A percentile compares a stretch with the other conserved stretches of the same genome.
These are phyloP conservation scores for Whitmania pigra DNA, from an alignment of 1,140 invertebrate species.

Conservation along the genomic window DNA sequence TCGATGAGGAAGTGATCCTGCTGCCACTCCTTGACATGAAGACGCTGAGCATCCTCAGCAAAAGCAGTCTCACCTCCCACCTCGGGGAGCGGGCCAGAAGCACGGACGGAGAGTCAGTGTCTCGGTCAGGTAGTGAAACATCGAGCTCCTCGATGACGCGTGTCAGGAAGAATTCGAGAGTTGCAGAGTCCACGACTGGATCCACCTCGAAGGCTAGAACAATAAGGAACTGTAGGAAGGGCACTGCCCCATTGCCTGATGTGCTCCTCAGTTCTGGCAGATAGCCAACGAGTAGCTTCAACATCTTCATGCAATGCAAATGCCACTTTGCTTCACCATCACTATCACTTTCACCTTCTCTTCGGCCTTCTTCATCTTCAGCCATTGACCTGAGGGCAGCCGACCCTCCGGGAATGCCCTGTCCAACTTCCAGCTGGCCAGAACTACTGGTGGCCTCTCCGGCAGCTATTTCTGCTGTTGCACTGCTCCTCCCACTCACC, in stretches of 20 bases:
- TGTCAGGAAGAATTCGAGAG: constrained; percentile 60
- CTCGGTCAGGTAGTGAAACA: constrained; percentile 47
- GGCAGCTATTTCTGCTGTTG: constrained; percentile 31
- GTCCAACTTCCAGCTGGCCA: neutral
- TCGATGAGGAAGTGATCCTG: neutral
- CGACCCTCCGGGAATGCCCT: neutral
- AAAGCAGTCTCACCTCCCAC: constrained; percentile 69
- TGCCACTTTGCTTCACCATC: neutral
- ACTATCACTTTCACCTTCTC: neutral
- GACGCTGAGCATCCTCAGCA: constrained; percentile 60
- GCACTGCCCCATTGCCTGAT: constrained; percentile 69
- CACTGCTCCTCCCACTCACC: constrained; percentile 70
- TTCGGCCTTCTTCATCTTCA: neutral
- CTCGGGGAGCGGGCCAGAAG: constrained; percentile 46
- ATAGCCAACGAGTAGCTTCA: constrained; percentile 32
- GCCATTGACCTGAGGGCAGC: neutral
- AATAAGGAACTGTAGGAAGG: constrained; percentile 75
- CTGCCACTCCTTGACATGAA: constrained; percentile 55
- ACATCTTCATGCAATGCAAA: neutral
- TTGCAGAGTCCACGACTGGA: constrained; percentile 55
- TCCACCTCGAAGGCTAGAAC: constrained; percentile 82
- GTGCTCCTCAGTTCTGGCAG: constrained; percentile 51
- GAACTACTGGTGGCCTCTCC: neutral
- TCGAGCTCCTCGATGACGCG: constrained; percentile 64
- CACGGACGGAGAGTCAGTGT: constrained; percentile 36